Percentiles rank a stretch among this genome's conserved stretches.
phyloP scores from a whole-genome alignment of 2,797 vertebrate genomes.

The Microctenopoma stevenorrisi region DNA sequence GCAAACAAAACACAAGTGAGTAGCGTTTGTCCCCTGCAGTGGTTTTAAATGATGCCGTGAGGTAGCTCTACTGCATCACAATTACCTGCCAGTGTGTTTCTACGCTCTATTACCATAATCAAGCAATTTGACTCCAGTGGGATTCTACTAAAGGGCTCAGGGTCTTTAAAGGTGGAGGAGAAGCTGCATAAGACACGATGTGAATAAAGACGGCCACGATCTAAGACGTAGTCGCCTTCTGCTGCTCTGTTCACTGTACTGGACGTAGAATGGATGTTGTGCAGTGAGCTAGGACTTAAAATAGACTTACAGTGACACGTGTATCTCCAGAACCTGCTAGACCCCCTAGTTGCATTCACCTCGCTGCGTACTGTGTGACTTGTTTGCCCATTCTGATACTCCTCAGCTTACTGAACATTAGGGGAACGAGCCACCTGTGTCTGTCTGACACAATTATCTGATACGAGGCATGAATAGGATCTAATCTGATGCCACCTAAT shows the following conservation, averaged over 20 bases:
- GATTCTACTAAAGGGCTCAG: conserved; percentile 35
- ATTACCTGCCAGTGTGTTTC: conserved; percentile 67
- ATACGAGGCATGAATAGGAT: conserved; percentile 37
- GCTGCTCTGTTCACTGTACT: conserved; percentile 7
- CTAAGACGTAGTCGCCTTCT: conserved; percentile 26
- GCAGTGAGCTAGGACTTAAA: conserved; percentile 14
- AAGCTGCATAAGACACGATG: conserved; percentile 42
- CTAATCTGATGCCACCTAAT: conserved; percentile 49
- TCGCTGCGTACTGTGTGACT: conserved; percentile 4
- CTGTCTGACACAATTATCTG: conserved; percentile 49
- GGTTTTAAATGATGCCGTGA: conserved; percentile 70
- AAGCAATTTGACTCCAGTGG: conserved; percentile 58
- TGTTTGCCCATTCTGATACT: conserved; percentile 29
- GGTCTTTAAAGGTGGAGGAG: conserved; percentile 49
- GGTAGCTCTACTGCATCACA: conserved; percentile 73
- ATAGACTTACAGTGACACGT: background rate
- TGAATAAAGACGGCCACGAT: conserved; percentile 55
- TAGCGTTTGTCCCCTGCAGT: conserved; percentile 67
- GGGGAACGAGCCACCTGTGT: conserved; percentile 36
- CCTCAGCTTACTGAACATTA: conserved; percentile 39
- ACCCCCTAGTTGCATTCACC: conserved; percentile 17
- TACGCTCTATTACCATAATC: conserved; percentile 69
- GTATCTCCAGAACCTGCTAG: background rate
- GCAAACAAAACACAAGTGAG: conserved; percentile 69
- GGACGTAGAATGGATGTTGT: conserved; percentile 40